phyloP scores from a whole-genome alignment of 2,113 vertebrate genomes.

The Hepsetus odoe region DNA sequence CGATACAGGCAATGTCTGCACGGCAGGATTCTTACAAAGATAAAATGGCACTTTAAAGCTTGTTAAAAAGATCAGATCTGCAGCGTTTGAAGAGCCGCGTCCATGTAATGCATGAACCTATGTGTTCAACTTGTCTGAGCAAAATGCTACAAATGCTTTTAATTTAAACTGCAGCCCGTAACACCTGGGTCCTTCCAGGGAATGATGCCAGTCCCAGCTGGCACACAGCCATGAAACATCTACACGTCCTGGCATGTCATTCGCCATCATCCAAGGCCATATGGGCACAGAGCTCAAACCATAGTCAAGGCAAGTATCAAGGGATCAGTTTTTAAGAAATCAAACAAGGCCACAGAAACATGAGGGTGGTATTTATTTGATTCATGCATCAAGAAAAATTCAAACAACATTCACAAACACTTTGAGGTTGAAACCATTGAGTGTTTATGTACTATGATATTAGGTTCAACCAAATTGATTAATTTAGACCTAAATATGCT shows the following conservation, averaged over 20 bases:
- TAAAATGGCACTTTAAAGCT: neutral
- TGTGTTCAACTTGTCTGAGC: neutral
- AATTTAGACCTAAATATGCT: neutral
- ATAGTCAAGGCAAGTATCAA: constrained; percentile 8
- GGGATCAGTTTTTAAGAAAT: constrained; percentile 9
- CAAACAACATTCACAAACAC: neutral
- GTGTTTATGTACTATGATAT: neutral
- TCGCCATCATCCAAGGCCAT: neutral
- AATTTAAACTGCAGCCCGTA: constrained; percentile 22
- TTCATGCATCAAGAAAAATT: neutral
- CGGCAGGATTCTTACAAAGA: neutral
- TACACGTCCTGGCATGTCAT: neutral
- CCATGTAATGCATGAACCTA: neutral
- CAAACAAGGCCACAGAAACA: constrained; percentile 10
- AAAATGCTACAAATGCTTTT: constrained; percentile 5
- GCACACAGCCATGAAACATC: constrained; percentile 16
- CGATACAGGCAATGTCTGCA: neutral
- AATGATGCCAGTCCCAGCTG: constrained; percentile 28
- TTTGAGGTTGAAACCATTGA: neutral
- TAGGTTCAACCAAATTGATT: neutral
- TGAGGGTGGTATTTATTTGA: neutral
- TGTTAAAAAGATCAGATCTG: neutral
- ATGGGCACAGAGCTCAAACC: constrained; percentile 6
- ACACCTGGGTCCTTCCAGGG: constrained; percentile 26
- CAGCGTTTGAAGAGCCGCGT: neutral